Evolutionary conservation across 2,113 vertebrate species (phyloP), one percentile per base, ranked within the genome.

Genomic region (Serilophus lunatus): DNA sequence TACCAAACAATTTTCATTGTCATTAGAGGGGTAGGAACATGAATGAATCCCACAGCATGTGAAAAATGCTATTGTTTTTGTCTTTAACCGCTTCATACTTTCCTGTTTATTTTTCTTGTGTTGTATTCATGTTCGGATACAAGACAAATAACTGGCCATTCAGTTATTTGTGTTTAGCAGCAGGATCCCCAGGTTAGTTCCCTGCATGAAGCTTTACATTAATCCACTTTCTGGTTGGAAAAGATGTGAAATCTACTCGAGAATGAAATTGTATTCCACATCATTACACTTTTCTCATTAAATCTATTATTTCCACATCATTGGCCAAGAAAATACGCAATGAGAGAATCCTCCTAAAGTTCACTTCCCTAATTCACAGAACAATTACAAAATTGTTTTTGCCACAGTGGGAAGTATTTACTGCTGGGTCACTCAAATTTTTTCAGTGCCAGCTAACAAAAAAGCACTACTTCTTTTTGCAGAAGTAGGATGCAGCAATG

Each of bases 231-330:
- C 54, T 80, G 64, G 47, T 93, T 95, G 89, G 81, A 96, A 93
- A 96, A 94, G 96, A 96, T 49, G 86, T 75, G 85, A 96, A 90
- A 94, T 91, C 93, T 96, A 95, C 94, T 98, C 94, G 95, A 97
- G 97, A 96, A 98, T 95, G 82, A 97, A 97, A 97, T 94, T 75
- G 87, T 95, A 93, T 92, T 90, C 75, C 47, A 68, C 61, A 77
- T 96, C 59, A 7, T 97, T 97, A 95, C 95, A 84, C 82, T 56
- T 70, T 94, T 97, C 90, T 98, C 94, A 97, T 98, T 97, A 97
- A 97, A 94, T 94, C 91, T 96, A 78, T 96, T 97, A 96, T 97
- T 96, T 97, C 93, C 74, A 95, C 91, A 86, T 92, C 89, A 65
- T 75, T 2, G 13, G 60, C 72, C 71, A 83, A 90, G 94, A 97